These are phyloP conservation scores for Rachycentron canadum DNA, from an alignment of 2,797 vertebrate genomes.

Conservation along the genomic window DNA sequence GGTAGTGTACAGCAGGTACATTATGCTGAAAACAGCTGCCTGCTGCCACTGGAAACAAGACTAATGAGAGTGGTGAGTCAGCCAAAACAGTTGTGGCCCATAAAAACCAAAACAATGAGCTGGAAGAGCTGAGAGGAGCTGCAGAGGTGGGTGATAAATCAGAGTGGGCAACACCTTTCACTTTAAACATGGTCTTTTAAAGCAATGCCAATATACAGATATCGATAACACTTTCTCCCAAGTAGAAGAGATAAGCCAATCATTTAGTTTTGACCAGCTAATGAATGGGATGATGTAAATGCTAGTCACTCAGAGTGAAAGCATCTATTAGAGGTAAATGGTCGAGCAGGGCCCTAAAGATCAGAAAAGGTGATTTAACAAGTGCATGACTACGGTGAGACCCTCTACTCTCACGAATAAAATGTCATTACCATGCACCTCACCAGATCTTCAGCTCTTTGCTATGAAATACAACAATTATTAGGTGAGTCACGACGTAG, in stretches of 20 bases:
- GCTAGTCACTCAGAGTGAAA: too few relatives aligned
- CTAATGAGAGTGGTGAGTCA: not conserved
- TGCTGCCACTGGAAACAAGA: not conserved
- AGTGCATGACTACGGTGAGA: not conserved
- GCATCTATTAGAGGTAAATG: too few relatives aligned
- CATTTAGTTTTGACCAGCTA: not conserved
- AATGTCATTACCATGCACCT: not conserved
- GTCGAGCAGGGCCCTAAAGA: too few relatives aligned
- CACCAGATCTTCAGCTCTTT: not conserved
- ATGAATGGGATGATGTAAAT: not conserved
- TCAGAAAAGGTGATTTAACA: not conserved
- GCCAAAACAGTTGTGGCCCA: not conserved
- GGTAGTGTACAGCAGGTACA: not conserved
- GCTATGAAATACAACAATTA: not conserved
- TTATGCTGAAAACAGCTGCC: not conserved
- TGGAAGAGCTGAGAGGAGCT: not conserved
- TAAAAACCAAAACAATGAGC: not conserved
- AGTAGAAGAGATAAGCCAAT: not conserved
- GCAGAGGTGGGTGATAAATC: not conserved
- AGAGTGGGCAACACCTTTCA: not conserved
- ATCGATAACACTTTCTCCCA: not conserved
- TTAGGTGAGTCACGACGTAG: not conserved
- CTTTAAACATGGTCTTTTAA: not conserved
- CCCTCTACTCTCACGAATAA: not conserved
- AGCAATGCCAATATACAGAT: not conserved